Conservation (phyloP, 2,888 invertebrate species). For the Argyra leucocephala region DNA sequence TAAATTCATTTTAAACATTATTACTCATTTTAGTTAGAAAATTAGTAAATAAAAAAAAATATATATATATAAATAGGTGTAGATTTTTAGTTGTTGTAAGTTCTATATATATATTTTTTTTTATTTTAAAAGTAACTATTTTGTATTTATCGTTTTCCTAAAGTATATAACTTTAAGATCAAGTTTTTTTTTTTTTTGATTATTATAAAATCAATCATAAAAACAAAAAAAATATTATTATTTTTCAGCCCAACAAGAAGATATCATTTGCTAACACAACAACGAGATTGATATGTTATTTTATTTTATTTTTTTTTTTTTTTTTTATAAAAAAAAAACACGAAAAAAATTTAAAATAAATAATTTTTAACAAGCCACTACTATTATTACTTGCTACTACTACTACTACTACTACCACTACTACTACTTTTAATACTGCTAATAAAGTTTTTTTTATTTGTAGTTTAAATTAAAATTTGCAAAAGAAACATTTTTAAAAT, state of each 20-base stretch:
- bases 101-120: neutral
- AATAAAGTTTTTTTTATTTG: neutral
- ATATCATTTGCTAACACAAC: neutral
- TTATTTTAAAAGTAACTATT: neutral
- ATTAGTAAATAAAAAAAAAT: no score
- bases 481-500: no score
- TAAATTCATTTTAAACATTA: no score
- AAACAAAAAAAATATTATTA: no score
- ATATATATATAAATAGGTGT: neutral
- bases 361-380: neutral
- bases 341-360: no score
- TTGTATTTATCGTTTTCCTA: neutral
- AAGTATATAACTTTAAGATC: neutral
- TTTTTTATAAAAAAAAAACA: neutral
- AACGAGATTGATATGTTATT: neutral
- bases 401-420: neutral
- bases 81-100: neutral
- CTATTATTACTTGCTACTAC: constrained; percentile 1
- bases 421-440: neutral
- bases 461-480: no score
- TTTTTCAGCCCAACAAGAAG: neutral
- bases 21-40: neutral
- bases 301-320: neutral
- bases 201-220: neutral
- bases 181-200: neutral